Conservation (phyloP, 2,113 vertebrate genomes). For the Callochromis pleurospilus region DNA sequence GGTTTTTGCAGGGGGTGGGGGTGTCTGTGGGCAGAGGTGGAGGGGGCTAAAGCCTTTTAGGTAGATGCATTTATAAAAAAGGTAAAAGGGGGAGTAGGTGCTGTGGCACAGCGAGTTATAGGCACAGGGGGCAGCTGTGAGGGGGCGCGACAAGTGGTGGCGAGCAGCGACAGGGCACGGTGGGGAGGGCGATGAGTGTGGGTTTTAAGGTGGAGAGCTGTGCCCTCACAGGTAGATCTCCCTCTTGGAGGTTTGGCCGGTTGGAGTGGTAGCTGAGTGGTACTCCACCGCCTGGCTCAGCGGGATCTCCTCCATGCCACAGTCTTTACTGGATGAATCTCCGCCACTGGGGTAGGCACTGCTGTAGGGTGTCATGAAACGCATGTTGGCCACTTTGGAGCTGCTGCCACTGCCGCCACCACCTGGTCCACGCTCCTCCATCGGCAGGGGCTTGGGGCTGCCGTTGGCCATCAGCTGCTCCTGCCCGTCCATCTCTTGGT, state of each 20-base stretch:
- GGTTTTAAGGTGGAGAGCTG: background rate
- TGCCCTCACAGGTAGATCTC: conserved; percentile 98
- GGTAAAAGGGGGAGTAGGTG: background rate
- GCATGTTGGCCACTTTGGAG: conserved; percentile 92
- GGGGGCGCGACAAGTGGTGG: background rate
- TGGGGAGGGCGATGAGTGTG: background rate
- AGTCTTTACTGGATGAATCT: conserved; percentile 90
- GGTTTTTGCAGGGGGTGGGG: conserved; percentile 4
- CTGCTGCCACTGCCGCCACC: conserved; percentile 54
- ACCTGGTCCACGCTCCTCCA: conserved; percentile 81
- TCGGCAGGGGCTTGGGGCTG: conserved; percentile 83
- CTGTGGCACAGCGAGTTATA: conserved; percentile 40
- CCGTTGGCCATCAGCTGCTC: conserved; percentile 86
- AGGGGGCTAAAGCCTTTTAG: conserved; percentile 49
- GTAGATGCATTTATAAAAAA: conserved; percentile 53
- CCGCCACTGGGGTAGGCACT: conserved; percentile 95
- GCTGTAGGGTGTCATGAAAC: conserved; percentile 92
- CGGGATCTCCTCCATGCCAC: conserved; percentile 92
- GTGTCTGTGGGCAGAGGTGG: background rate
- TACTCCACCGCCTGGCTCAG: conserved; percentile 94
- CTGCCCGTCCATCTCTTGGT: conserved; percentile 93
- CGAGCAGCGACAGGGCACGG: background rate
- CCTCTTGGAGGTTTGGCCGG: conserved; percentile 90
- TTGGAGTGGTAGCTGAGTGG: conserved; percentile 82
- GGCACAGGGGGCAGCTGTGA: conserved; percentile 59